Conservation (phyloP, 2,113 vertebrate species). For the Coregonus clupeaformis region DNA sequence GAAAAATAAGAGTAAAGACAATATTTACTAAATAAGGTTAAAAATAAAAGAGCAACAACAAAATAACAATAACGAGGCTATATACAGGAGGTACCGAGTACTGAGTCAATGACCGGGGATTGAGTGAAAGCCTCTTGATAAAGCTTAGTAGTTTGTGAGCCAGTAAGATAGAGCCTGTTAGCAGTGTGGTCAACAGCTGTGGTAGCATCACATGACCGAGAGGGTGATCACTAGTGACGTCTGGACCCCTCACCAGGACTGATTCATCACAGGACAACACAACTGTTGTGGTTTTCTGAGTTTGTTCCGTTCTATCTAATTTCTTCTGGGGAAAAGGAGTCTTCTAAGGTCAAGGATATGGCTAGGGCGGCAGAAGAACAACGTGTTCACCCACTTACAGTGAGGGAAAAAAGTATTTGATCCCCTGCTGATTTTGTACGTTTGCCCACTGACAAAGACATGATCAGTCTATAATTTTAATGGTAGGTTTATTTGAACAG, state of each 20-base stretch:
- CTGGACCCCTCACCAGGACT: slow-evolving; percentile 42
- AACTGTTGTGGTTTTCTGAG: slow-evolving; percentile 16
- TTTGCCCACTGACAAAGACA: too few relatives aligned
- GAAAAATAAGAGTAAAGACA: too few relatives aligned
- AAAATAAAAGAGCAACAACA: too few relatives aligned
- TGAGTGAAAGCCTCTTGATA: not conserved
- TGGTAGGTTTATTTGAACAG: too few relatives aligned
- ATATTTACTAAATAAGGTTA: too few relatives aligned
- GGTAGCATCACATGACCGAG: slow-evolving; percentile 19
- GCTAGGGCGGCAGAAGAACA: not conserved
- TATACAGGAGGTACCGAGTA: too few relatives aligned
- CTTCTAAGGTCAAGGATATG: not conserved
- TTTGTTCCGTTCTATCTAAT: not conserved
- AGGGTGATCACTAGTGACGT: not conserved
- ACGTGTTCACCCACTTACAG: too few relatives aligned
- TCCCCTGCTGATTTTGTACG: too few relatives aligned
- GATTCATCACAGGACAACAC: slow-evolving; percentile 51
- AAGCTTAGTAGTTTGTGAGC: not conserved
- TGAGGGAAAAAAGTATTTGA: too few relatives aligned
- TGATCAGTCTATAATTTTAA: too few relatives aligned
- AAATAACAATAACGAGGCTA: too few relatives aligned
- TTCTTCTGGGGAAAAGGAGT: slow-evolving; percentile 3
- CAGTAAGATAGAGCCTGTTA: not conserved
- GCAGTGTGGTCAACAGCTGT: not conserved
- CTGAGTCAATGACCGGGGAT: too few relatives aligned